phyloP scores from a whole-genome alignment of 2,888 invertebrate species.

The Falcaria lacertinaria region DNA sequence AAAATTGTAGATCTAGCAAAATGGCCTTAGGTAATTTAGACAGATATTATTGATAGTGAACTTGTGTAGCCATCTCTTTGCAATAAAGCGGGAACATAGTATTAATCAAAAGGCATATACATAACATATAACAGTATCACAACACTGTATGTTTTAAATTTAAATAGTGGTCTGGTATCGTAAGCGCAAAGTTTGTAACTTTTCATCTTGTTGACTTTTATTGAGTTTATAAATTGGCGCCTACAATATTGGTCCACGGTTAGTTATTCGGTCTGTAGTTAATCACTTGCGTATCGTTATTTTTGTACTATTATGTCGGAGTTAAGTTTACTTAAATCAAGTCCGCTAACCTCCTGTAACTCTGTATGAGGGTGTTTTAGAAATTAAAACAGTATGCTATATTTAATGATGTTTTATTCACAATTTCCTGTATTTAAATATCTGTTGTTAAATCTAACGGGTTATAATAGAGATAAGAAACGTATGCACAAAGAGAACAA shows the following conservation, averaged over 20 bases:
- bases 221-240: not conserved
- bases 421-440: not conserved
- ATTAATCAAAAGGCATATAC: conserved; percentile 66
- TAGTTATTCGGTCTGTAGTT: conserved; percentile 25
- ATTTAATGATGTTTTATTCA: conserved; percentile 65
- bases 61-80: conserved; percentile 48
- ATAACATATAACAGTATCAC: conserved; percentile 41
- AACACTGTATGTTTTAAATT: conserved; percentile 42
- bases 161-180: conserved; percentile 15
- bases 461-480: too few species aligned
- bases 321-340: conserved; percentile 74
- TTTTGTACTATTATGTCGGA: conserved; percentile 72
- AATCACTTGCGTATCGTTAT: conserved; percentile 61
- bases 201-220: not conserved
- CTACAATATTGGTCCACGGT: conserved; percentile 24
- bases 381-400: conserved; percentile 80
- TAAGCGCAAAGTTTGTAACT: not conserved
- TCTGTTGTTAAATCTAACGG: too few species aligned
- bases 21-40: conserved; percentile 70
- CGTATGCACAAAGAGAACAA: too few species aligned
- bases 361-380: conserved; percentile 78
- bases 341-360: conserved; percentile 74
- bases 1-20: conserved; percentile 73
- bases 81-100: conserved; percentile 62
- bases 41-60: conserved; percentile 53